phyloP scores from a whole-genome alignment of 1,140 invertebrate genomes.

The Harpegnathos saltator region DNA sequence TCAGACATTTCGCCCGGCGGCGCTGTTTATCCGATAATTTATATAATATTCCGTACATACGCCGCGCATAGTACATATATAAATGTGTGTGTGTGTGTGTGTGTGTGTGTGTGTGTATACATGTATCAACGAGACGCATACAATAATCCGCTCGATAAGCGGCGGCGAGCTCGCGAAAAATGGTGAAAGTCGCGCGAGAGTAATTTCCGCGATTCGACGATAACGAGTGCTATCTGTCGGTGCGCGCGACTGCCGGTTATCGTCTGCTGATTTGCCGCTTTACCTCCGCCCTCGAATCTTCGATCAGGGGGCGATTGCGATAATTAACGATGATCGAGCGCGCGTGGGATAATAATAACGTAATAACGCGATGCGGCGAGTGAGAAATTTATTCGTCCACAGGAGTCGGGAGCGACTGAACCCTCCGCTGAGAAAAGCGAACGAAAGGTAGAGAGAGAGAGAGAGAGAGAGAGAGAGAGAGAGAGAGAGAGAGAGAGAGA shows the following conservation, averaged over 20 bases:
- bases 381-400: neutral
- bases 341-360: neutral
- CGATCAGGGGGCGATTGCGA: too few relatives aligned
- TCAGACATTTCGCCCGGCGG: slow-evolving; percentile 16
- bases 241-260: neutral
- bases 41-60: slow-evolving; percentile 42
- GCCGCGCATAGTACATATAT: neutral
- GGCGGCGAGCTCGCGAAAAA: slow-evolving; percentile 35
- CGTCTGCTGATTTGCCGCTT: neutral
- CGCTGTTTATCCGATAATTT: slow-evolving; percentile 29
- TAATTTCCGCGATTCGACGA: slow-evolving; percentile 38
- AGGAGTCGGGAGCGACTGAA: too few relatives aligned
- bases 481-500: too few relatives aligned
- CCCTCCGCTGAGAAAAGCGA: too few relatives aligned
- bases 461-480: too few relatives aligned
- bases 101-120: too few relatives aligned
- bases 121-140: slow-evolving; percentile 2
- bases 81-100: too few relatives aligned
- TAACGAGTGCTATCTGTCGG: neutral
- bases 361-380: neutral
- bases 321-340: slow-evolving; percentile 13
- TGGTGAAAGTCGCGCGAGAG: slow-evolving; percentile 42
- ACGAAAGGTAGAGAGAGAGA: too few relatives aligned
- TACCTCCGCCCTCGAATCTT: too few relatives aligned
- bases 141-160: slow-evolving; percentile 37